Evolutionary conservation across 2,888 invertebrate genomes (phyloP), one percentile per base, ranked within the genome.

Genomic region (Cyaniris semiargus): DNA sequence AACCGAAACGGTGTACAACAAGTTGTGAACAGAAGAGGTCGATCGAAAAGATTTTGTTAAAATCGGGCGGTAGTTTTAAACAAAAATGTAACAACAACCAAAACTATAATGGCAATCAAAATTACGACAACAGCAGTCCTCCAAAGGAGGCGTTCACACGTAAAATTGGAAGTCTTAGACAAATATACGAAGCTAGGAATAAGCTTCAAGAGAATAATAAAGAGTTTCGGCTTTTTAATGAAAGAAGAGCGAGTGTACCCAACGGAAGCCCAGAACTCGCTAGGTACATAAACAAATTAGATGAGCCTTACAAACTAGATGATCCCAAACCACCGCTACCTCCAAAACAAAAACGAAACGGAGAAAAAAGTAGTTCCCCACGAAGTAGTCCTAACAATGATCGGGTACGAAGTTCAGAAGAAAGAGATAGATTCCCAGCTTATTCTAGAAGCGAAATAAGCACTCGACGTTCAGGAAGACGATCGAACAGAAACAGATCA

Each of bases 141-240:
- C 89, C 90, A 15, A 85, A 92, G 82, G 82, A 88, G 80, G 86
- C 89, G 56, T 94, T 95, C 76, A 95, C 94, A 31, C 92, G 95
- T 78, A 95, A 95, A 75, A 96, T 96, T 83, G 96, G 96, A 4
- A 97, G 96, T 85, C 90, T 97, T 21, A 93, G 97, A 60, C 96
- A 97, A 86, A 97, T 97, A 79, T 97, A 97, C 84, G 97, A 97
- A 85, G 96, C 97, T 3, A 96, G 95, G 83, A 91, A 95, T 27
- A 95, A 95, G 79, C 91, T 84, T 5, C 89, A 90, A 79, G 86
- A 88, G 70, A 87, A 86, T 77, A 88, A 90, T 48, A 81, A 84
- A 5, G 79, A 79, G 27, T 74, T 74, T 74, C 74, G 74, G 72
- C 83, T 88, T 27, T 86, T 88, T 80, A 90, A 89, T 78, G 89